Evolutionary conservation across 2,113 vertebrate species (phyloP).

Genomic region (Siniperca chuatsi): DNA sequence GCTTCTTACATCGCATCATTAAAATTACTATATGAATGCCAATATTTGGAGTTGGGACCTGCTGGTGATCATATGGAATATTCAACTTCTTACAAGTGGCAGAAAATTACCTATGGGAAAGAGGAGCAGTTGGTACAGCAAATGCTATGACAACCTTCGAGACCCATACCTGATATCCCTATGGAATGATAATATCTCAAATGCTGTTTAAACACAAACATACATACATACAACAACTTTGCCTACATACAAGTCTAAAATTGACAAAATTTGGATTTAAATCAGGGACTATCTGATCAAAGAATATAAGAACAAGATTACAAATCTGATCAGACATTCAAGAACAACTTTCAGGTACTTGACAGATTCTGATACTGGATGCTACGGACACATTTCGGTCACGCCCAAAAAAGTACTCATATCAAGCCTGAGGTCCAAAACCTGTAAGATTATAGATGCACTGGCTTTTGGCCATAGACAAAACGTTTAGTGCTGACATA

Average conservation of each 20-base stretch:
- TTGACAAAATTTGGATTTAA: background rate
- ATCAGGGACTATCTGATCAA: background rate
- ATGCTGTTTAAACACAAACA: background rate
- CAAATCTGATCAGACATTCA: background rate
- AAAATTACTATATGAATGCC: background rate
- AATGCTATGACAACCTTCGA: conserved; percentile 16
- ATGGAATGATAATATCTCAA: conserved; percentile 3
- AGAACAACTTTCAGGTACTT: background rate
- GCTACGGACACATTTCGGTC: background rate
- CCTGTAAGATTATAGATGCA: background rate
- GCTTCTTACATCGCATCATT: background rate
- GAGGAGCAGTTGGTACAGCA: conserved; percentile 30
- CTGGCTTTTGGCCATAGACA: background rate
- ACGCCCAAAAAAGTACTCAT: background rate
- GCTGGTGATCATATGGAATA: background rate
- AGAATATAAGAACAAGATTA: background rate
- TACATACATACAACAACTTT: background rate
- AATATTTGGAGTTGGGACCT: conserved; percentile 1
- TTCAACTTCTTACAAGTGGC: conserved; percentile 15
- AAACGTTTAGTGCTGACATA: no score
- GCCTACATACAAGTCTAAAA: background rate
- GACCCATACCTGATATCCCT: background rate
- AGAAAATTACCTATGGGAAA: conserved; percentile 5
- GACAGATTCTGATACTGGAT: background rate
- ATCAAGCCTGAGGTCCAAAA: background rate